Evolutionary conservation across 2,888 invertebrate genomes (phyloP), one percentile per base, ranked within the genome.

Genomic region (Flexamia atlantica): DNA sequence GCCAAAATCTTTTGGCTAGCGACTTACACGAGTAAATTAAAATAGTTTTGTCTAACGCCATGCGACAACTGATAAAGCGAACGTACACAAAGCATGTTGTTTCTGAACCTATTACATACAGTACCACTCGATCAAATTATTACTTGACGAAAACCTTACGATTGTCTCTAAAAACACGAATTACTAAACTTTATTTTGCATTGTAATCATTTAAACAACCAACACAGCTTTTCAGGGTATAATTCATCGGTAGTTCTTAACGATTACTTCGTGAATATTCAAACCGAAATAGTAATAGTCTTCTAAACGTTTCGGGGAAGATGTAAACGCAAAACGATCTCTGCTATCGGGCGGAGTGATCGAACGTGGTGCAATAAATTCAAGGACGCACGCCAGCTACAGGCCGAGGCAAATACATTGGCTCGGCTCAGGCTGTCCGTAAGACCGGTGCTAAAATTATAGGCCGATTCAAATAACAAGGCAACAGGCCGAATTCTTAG

Each of bases 1-100:
- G 57, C 57, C 57, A 57, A 57, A 20, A 57, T n/a, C 20, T 57
- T n/a, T 57, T 57, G 57, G 57, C 57, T 20, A n/a, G 14, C 9
- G 12, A 9, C 9, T n/a, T 23, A 57, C 57, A 57, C 5, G 23
- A 57, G 23, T 20, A 57, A 57, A 57, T 57, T 23, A 57, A 57
- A 36, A 57, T 23, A 57, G 57, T 20, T 57, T 57, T 7, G 57
- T 57, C 57, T 57, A 23, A 23, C 46, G n/a, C 46, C 17, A 46
- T 2, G 23, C 23, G 2, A 12, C 57, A 7, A 20, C 4, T 4
- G 3, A 23, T 57, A 23, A 3, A 57, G 7, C 23, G 23, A 20
- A 10, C 23, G 20, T 7, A 23, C 23, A 57, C 9, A 20, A 57
- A 57, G 57, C 5, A 23, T 57, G 4, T 57, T 57, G 57, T 57